Evolutionary conservation across 2,113 vertebrate genomes (phyloP), one percentile per base, ranked within the genome.

Genomic region (Peromyscus maniculatus): DNA sequence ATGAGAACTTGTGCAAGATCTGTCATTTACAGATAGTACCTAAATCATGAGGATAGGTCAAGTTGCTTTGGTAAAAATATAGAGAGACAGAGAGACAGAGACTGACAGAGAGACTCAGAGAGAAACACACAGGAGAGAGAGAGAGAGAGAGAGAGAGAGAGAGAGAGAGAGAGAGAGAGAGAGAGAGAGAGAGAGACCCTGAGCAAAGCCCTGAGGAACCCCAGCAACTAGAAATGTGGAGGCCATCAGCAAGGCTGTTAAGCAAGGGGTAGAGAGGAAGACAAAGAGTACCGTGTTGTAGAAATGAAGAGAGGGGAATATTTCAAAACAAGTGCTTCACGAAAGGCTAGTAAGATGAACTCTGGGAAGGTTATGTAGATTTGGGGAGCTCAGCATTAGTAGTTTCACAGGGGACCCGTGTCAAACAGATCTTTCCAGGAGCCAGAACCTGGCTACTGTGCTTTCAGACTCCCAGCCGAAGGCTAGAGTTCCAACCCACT

Each of bases 201-300:
- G 52, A 52, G 52, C 52, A 52, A 52, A 52, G 52, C 15, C 16
- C 49, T 64, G 17, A 75, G 57, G 87, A 88, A 86, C 77, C n/a
- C 31, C 0, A 24, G 24, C 4, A 22, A 31, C 83, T 84, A 43
- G 33, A 91, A 33, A 43, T 2, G 55, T 49, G 49, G 9, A 49
- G 39, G 36, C 22, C 22, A 19, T 64, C 6, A 55, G 9, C 17
- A 89, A 84, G 33, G 28, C 22, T 9, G 1, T 31, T 16, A 43
- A 84, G 49, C 69, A 36, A 46, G 39, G 46, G 17, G 21, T 72
- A 33, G 59, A 43, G 46, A 91, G 36, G 49, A 89, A 78, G 91
- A 13, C 11, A 3, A 5, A 83, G 13, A 43, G 11, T 7, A 7
- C 0, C 19, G 15, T 28, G 5, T 31, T 33, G 5, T 31, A 52